These are phyloP conservation scores for Fregetta grallaria DNA, from an alignment of 2,113 vertebrate genomes.

Conservation along the genomic window DNA sequence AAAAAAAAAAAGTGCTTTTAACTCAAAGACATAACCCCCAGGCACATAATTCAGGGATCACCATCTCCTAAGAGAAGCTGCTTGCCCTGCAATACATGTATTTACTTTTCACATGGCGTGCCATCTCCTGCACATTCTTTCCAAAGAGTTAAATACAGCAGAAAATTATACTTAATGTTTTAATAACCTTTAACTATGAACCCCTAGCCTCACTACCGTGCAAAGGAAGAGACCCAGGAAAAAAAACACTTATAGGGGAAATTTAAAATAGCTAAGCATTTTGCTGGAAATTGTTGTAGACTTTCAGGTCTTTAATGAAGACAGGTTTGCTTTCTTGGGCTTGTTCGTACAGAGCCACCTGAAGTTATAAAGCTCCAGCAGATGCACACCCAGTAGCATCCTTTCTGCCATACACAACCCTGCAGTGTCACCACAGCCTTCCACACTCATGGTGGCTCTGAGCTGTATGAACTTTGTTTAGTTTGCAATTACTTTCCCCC, in stretches of 20 bases:
- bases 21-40: slow-evolving; percentile 2
- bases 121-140: slow-evolving; percentile 3
- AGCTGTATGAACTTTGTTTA: neutral
- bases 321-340: neutral
- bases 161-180: slow-evolving; percentile 57
- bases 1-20: neutral
- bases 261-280: neutral
- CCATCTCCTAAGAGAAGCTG: slow-evolving; percentile 25
- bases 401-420: neutral
- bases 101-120: neutral
- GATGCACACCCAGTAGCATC: neutral
- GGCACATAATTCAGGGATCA: slow-evolving; percentile 21
- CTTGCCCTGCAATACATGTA: neutral
- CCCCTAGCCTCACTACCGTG: neutral
- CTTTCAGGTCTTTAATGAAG: neutral
- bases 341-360: neutral
- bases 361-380: neutral
- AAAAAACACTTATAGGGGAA: neutral
- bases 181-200: slow-evolving; percentile 30
- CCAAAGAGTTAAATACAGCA: slow-evolving; percentile 2
- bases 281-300: neutral
- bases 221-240: neutral
- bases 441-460: neutral
- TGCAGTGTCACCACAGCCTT: neutral
- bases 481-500: neutral